These are phyloP conservation scores for Oryctolagus cuniculus DNA, from an alignment of 2,113 vertebrate species.

Conservation along the genomic window mOryCun1.1 NC_091435.1:122099501-122100000, in stretches of 20 bases:
- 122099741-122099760: neutral
- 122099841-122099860: neutral
- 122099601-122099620: slow-evolving; percentile 34
- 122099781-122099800: neutral
- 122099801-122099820: neutral
- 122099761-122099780: neutral
- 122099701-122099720: neutral
- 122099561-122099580: neutral
- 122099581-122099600: neutral
- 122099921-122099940: neutral
- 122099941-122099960: neutral
- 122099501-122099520: neutral
- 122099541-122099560: neutral
- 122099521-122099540: neutral
- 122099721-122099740: fast-evolving
- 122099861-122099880: neutral
- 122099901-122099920: neutral
- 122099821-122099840: neutral
- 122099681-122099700: neutral
- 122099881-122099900: neutral
- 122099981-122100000: no score
- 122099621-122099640: slow-evolving; percentile 18
- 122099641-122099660: slow-evolving; percentile 52
- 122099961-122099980: no score
- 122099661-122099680: slow-evolving; percentile 26